Conservation (phyloP, 1,140 invertebrate species). For the Mizuhopecten yessoensis region DNA sequence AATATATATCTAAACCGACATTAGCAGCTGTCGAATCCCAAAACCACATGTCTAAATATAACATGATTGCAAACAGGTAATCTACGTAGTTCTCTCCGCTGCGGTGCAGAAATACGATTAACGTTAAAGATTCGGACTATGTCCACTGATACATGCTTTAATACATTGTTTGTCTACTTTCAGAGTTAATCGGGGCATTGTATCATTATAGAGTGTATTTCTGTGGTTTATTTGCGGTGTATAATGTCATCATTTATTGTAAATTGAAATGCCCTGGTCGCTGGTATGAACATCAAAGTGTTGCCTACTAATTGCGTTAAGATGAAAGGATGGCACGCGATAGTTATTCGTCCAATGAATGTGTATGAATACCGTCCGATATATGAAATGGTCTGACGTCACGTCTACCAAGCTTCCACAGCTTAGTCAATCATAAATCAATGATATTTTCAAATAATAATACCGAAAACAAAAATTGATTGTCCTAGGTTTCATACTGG, state of each 20-base stretch:
- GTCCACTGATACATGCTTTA: background rate
- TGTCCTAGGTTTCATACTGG: no score
- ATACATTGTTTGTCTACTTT: no score
- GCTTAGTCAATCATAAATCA: no score
- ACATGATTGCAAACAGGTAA: background rate
- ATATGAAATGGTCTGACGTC: background rate
- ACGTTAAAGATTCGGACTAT: background rate
- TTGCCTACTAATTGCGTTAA: background rate
- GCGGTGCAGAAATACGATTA: background rate
- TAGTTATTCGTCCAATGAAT: background rate
- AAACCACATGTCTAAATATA: background rate
- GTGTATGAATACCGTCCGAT: background rate
- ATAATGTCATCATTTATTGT: background rate
- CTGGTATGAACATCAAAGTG: background rate
- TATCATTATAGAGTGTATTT: no score
- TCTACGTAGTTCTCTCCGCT: background rate
- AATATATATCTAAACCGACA: background rate
- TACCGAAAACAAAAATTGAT: no score
- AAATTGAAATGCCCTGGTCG: background rate
- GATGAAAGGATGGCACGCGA: background rate
- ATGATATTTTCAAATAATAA: no score
- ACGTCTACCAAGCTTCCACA: no score
- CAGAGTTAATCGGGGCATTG: no score
- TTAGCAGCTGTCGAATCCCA: background rate
- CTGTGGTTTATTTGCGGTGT: background rate